Percentiles rank a stretch among this genome's conserved stretches.
These are phyloP conservation scores for Sphenopsis melanotis DNA, from an alignment of 2,797 vertebrate genomes.

Conservation along the genomic window DNA sequence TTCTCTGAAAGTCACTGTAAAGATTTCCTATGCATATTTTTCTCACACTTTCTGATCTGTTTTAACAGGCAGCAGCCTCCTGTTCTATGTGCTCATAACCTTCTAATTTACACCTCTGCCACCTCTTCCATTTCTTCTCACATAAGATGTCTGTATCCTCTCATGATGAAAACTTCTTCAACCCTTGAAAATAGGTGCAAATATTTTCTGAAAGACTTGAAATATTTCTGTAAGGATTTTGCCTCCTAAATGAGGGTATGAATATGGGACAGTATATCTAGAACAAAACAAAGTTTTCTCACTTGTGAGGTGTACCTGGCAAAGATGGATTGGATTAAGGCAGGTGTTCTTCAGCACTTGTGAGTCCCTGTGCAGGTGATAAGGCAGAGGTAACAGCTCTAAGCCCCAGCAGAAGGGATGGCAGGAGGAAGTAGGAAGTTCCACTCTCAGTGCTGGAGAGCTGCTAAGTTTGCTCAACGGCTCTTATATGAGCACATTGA, in stretches of 20 bases:
- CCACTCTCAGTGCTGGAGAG: background rate
- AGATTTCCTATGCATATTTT: background rate
- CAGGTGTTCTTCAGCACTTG: background rate
- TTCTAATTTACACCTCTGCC: background rate
- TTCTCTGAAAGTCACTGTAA: background rate
- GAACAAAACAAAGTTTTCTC: background rate
- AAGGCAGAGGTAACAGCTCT: background rate
- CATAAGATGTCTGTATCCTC: background rate
- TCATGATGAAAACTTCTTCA: background rate
- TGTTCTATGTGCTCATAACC: background rate
- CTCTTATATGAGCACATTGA: background rate
- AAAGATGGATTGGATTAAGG: background rate
- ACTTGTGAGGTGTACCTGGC: background rate
- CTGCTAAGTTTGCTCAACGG: background rate
- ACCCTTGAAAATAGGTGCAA: background rate
- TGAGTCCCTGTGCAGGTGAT: background rate
- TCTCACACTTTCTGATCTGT: background rate
- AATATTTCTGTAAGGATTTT: background rate
- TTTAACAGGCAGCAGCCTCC: background rate
- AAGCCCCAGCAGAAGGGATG: background rate
- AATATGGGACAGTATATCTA: background rate
- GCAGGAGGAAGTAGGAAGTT: accelerated
- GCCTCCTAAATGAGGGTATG: background rate
- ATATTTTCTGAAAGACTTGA: background rate
- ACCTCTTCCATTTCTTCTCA: background rate